Evolutionary conservation across 2,113 vertebrate genomes (phyloP), one percentile per base, ranked within the genome.

Genomic region (Laticauda laticaudata): DNA sequence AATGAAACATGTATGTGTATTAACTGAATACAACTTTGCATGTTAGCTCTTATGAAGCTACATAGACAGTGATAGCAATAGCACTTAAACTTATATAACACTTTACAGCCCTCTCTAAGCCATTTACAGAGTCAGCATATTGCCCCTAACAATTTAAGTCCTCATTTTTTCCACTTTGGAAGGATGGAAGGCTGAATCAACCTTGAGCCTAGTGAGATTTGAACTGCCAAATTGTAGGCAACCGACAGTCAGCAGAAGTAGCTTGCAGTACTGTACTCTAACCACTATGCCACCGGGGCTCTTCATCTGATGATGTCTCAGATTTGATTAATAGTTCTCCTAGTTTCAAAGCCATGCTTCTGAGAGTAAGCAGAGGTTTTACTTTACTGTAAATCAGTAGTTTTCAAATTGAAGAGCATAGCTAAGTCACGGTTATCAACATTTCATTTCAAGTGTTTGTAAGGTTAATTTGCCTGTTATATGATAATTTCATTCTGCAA

Each of bases 331-430:
- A 18, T 43, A 43, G 81, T 75, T 75, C 5, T 39, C 9, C 21
- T 23, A 26, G 53, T 53, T 69, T 86, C 5, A 56, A 0, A 89
- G 85, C 75, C 20, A 8, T 85, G 91, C 54, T 43, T 0, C 26
- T 69, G 57, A 87, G 9, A 92, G 15, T 12, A 92, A 89, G 2
- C 90, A 45, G 24, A 15, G 89, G 54, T 43, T 81, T 92, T 56
- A 45, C 2, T 55, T 24, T 87, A n/a, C 57, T 64, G 3, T 24
- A 87, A 51, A 34, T 54, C 43, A 51, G 29, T 51, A 14, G 4
- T 89, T 92, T 90, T 93, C 53, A 86, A 92, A 90, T 59, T 85
- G 23, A 90, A 86, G 29, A 90, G 23, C 29, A 53, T 4, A 86
- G 59, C 56, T 93, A 39, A 51, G 59, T 39, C 56, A 86, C 20